Evolutionary conservation across 1,140 invertebrate species (phyloP).

Genomic region (Telenomus remus): DNA sequence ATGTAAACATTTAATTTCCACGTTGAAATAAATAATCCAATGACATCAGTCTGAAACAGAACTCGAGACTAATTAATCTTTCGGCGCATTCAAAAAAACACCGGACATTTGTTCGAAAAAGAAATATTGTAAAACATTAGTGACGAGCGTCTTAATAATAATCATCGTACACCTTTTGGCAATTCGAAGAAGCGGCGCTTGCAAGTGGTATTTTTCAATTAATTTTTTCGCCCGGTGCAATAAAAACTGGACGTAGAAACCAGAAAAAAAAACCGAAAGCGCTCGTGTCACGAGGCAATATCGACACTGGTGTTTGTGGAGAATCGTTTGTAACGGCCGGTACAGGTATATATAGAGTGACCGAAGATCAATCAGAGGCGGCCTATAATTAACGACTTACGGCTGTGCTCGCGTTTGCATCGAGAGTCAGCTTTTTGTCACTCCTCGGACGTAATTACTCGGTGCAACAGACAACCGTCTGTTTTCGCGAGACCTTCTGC

Average conservation of each 20-base stretch:
- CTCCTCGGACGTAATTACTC: constrained; percentile 70
- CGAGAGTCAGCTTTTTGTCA: constrained; percentile 74
- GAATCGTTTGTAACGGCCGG: constrained; percentile 43
- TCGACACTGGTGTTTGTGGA: constrained; percentile 67
- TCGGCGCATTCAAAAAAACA: too few species aligned
- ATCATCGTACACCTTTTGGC: constrained; percentile 38
- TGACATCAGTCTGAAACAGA: too few species aligned
- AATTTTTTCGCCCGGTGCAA: constrained; percentile 63
- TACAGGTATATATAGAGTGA: constrained; percentile 52
- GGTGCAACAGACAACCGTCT: constrained; percentile 59
- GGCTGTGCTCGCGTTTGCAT: constrained; percentile 70
- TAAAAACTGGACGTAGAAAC: constrained; percentile 29
- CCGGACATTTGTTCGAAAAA: neutral
- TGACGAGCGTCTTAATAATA: constrained; percentile 25
- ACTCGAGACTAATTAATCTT: too few species aligned
- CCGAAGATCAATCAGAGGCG: constrained; percentile 74
- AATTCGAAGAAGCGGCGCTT: constrained; percentile 40
- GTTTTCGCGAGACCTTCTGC: constrained; percentile 46
- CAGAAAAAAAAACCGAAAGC: constrained; percentile 42
- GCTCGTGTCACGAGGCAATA: constrained; percentile 66
- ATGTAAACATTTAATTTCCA: too few species aligned
- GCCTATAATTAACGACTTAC: constrained; percentile 75
- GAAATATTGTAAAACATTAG: constrained; percentile 1
- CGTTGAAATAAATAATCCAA: too few species aligned
- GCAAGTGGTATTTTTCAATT: constrained; percentile 69